Evolutionary conservation across 2,113 vertebrate species (phyloP), one percentile per base, ranked within the genome.

Genomic region (Hystrix cristata): DNA sequence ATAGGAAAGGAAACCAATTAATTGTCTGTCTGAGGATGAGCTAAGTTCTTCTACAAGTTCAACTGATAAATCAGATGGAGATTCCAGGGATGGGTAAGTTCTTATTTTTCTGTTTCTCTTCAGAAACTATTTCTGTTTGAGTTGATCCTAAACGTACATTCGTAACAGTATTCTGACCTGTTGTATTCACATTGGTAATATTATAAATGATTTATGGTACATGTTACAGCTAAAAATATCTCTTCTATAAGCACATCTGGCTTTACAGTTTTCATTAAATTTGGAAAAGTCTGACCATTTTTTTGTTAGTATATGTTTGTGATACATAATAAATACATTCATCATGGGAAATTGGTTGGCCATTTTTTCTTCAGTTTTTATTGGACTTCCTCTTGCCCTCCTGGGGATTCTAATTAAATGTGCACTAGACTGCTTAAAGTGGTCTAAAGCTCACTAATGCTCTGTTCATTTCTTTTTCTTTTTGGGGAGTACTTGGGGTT

Each of bases 31-130:
- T 72, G 99, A 99, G 86, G 99, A 99, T 48, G 99, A 99, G 67
- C 98, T 99, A 92, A 99, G 98, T 97, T 99, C 99, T 85, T 99
- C 99, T 86, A 99, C 99, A 95, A 99, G 99, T 97, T 99, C 99
- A 88, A 99, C 99, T 25, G 99, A 99, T 64, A 99, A 99, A 65
- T 99, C 99, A 72, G 99, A 99, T 95, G 99, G 99, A 43, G 99
- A 99, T 96, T 98, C 98, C 95, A 99, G 98, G 95, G 99, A 99
- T 91, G 98, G 98, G 99, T 99, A 81, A 98, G 98, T 97, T 38
- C 60, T 97, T 93, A 19, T 83, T 96, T 90, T 95, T 80, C 94
- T 94, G 6, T 91, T 96, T 96, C 64, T 27, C 55, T 86, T 60
- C 72, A 27, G 64, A 82, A 93, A 55, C 48, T 87, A 18, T 81